These are phyloP conservation scores for Phycodurus eques DNA, from an alignment of 2,113 vertebrate genomes.

Conservation along the genomic window DNA sequence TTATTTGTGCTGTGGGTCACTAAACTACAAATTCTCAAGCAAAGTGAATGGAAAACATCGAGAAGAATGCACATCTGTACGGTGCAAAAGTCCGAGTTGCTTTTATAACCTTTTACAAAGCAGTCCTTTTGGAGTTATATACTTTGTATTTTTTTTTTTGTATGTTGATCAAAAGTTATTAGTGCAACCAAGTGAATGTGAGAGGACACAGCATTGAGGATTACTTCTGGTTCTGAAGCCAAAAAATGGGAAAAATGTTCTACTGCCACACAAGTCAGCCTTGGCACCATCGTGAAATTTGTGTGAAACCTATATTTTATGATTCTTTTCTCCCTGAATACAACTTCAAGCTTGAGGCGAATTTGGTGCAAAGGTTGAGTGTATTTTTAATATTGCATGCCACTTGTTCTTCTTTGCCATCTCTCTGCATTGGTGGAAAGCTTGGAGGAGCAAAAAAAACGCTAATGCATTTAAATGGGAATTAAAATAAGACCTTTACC, in stretches of 20 bases:
- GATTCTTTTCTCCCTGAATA: conserved; percentile 5
- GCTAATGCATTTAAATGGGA: conserved; percentile 50
- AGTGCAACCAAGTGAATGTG: conserved; percentile 12
- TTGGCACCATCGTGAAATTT: conserved; percentile 31
- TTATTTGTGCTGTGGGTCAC: background rate
- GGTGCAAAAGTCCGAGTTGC: background rate
- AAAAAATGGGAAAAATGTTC: conserved; percentile 23
- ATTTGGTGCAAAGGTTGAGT: conserved; percentile 35
- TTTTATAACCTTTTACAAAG: background rate
- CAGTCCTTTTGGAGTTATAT: background rate
- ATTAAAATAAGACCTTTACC: conserved; percentile 31
- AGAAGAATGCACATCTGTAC: background rate
- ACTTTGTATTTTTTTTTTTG: background rate
- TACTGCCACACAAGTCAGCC: conserved; percentile 40
- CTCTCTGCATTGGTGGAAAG: conserved; percentile 25
- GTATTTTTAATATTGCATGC: conserved; percentile 44
- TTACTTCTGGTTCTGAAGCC: conserved; percentile 25
- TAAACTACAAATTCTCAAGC: background rate
- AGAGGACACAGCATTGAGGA: conserved; percentile 15
- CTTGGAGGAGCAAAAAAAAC: conserved; percentile 21
- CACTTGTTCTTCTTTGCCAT: conserved; percentile 24
- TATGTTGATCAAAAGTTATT: conserved; percentile 13
- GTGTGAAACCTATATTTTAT: conserved; percentile 24
- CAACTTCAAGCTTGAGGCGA: conserved; percentile 19
- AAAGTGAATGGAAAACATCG: background rate